Conservation (phyloP, 2,888 invertebrate genomes). For the Tinea pellionella region DNA sequence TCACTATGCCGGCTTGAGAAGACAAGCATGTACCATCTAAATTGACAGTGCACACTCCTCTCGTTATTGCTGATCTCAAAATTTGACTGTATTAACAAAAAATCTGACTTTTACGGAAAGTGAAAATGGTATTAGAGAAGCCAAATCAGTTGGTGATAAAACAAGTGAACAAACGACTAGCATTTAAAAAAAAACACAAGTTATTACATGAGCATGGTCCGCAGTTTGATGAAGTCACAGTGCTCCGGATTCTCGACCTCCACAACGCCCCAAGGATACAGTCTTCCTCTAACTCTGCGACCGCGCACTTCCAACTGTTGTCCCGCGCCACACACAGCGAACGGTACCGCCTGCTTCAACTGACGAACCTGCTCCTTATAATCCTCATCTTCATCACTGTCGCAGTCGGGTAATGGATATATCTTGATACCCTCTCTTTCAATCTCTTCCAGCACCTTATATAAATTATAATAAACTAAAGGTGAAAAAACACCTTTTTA, state of each 20-base stretch:
- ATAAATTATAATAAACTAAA: background rate
- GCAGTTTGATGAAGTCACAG: constrained; percentile 96
- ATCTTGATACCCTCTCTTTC: constrained; percentile 92
- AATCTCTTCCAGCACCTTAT: constrained; percentile 88
- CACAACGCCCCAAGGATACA: constrained; percentile 98
- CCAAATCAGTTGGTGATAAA: too few species aligned
- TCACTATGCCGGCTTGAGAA: too few species aligned
- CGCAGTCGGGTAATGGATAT: constrained; percentile 95
- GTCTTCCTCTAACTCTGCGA: constrained; percentile 90
- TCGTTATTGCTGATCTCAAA: too few species aligned
- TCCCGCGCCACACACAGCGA: constrained; percentile 98
- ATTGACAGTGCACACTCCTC: too few species aligned
- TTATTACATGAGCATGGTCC: constrained; percentile 98
- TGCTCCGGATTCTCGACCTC: constrained; percentile 99
- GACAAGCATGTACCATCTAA: too few species aligned
- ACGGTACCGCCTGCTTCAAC: constrained; percentile 93
- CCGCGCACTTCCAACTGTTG: constrained; percentile 95
- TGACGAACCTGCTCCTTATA: constrained; percentile 95
- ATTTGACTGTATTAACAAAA: too few species aligned
- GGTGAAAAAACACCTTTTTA: too few species aligned
- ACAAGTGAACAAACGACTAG: too few species aligned
- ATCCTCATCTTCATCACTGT: constrained; percentile 94
- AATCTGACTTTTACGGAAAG: too few species aligned
- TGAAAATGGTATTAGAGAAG: too few species aligned
- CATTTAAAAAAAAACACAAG: too few species aligned